These are phyloP conservation scores for Gallinago solitaria DNA, from an alignment of 2,797 vertebrate genomes.

Conservation along the genomic window DNA sequence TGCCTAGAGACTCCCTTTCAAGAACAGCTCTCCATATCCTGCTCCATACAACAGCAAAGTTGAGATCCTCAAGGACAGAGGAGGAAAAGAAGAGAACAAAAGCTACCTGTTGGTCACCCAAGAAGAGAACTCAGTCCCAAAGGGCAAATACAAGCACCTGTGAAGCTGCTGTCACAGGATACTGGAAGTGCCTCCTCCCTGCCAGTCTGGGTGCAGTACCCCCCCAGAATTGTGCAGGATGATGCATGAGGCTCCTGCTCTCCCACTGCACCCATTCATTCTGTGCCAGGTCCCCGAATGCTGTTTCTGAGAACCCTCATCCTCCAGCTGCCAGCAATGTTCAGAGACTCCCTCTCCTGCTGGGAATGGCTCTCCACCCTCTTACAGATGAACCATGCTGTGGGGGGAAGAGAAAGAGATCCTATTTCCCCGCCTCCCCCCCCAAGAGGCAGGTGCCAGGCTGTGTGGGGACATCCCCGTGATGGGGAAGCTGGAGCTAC, in stretches of 20 bases:
- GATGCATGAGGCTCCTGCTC: not conserved
- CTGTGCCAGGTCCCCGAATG: not conserved
- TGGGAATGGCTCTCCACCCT: not conserved
- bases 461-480: not conserved
- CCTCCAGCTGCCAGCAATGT: not conserved
- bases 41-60: not conserved
- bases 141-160: not conserved
- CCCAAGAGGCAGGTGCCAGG: not conserved
- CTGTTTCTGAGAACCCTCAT: not conserved
- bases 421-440: not conserved
- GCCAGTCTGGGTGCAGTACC: not conserved
- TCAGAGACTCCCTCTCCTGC: not conserved
- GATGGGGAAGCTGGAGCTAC: not conserved
- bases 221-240: accelerated
- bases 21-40: not conserved
- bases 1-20: not conserved
- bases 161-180: not conserved
- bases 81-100: not conserved
- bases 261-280: not conserved
- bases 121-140: not conserved
- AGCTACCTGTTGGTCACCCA: not conserved
- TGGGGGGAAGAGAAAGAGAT: not conserved
- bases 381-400: accelerated
- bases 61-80: not conserved
- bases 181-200: not conserved